Evolutionary conservation across 2,113 vertebrate genomes (phyloP), one percentile per base, ranked within the genome.

Genomic region (Thymallus thymallus): DNA sequence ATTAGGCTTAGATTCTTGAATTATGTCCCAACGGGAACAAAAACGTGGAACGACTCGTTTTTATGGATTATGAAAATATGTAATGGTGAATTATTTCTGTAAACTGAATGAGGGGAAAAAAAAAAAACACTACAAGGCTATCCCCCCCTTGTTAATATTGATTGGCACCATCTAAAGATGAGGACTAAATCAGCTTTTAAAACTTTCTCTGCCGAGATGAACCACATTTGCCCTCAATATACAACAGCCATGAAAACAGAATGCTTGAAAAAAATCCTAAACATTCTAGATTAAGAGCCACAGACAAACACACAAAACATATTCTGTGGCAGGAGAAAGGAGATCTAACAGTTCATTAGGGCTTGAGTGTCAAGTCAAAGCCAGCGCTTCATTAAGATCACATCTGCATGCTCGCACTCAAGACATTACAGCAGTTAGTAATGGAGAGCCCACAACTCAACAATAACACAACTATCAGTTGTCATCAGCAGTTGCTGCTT

Each of bases 361-460:
- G 85, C 87, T 85, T 86, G 82, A 80, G 81, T 82, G 87, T 85
- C 85, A 82, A 82, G 68, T 80, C 77, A 71, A 82, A 72, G 60
- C 56, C n/a, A 79, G 66, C 20, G 80, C 80, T 91, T 88, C 69
- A 88, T 84, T 85, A 83, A 88, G 87, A 88, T 87, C 80, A 77
- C 71, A 86, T 86, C 85, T 73, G 66, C 77, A 79, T 10, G 72
- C 80, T 76, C 77, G 22, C 22, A 74, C 60, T 71, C 60, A 74
- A n/a, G 10, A 75, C 84, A 83, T 84, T 80, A 80, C 75, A 76
- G 69, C 84, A 81, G 68, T 71, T 80, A 74, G 74, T 70, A 84
- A 88, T 73, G 80, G 76, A 7, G 60, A 67, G 67, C 60, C 76
- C 76, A 87, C 76, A 48, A 84, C 75, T 88, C 69, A 78, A 87